These are phyloP conservation scores for Catagonus wagneri DNA, from an alignment of 2,113 vertebrate genomes.

Conservation along the genomic window DNA sequence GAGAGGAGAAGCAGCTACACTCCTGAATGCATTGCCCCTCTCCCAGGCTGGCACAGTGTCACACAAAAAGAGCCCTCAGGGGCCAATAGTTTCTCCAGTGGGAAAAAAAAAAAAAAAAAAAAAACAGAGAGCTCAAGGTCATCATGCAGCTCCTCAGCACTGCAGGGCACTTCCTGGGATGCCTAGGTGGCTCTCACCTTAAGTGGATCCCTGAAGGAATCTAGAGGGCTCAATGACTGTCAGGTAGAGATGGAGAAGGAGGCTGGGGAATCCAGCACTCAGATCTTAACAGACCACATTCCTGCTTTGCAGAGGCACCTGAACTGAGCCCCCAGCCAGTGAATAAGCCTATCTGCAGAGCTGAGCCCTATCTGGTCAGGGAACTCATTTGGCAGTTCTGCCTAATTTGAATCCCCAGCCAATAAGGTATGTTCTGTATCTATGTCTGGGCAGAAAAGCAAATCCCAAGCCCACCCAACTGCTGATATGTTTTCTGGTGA, in stretches of 20 bases:
- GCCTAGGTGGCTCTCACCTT: neutral
- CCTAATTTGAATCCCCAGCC: neutral
- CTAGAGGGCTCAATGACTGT: neutral
- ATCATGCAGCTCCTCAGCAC: neutral
- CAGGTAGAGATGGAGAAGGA: neutral
- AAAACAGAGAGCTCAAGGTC: neutral
- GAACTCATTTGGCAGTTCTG: neutral
- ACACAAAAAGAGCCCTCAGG: neutral
- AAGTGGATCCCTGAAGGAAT: neutral
- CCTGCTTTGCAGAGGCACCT: neutral
- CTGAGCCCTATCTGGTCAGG: neutral
- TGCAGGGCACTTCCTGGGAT: neutral
- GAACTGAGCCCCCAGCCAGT: neutral
- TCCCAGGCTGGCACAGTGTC: neutral
- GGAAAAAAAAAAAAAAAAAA: too few relatives aligned
- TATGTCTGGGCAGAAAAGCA: neutral
- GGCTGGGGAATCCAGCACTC: neutral
- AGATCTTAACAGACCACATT: neutral
- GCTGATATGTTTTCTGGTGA: neutral
- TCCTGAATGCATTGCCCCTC: neutral
- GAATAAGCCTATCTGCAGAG: neutral
- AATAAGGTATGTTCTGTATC: neutral
- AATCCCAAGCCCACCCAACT: neutral
- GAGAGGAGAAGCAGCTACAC: neutral
- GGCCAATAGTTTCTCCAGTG: neutral